phyloP scores from a whole-genome alignment of 2,113 vertebrate genomes.

The Phyllostomus discolor region DNA sequence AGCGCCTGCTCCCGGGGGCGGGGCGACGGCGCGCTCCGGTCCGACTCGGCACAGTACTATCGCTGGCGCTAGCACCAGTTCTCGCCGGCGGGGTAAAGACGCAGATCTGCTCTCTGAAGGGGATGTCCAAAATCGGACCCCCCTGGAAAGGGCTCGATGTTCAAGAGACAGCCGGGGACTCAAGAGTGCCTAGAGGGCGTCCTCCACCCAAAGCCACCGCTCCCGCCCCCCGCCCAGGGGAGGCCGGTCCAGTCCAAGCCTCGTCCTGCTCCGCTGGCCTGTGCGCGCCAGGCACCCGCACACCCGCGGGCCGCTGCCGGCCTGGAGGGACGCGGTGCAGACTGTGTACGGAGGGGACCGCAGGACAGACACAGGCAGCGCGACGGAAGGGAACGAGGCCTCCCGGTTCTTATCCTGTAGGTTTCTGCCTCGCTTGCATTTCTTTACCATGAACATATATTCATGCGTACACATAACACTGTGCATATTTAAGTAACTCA shows the following conservation, averaged over 20 bases:
- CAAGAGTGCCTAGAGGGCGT: neutral
- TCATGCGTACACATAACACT: neutral
- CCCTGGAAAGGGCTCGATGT: neutral
- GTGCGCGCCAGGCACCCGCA: neutral
- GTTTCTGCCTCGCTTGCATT: neutral
- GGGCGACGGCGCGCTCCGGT: too few relatives aligned
- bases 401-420: neutral
- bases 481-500: neutral
- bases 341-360: neutral
- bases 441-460: neutral
- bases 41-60: too few relatives aligned
- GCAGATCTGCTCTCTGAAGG: neutral
- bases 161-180: neutral
- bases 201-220: neutral
- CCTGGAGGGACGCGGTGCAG: neutral
- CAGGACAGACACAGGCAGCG: neutral
- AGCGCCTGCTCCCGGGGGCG: neutral
- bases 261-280: too few relatives aligned
- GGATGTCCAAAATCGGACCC: neutral
- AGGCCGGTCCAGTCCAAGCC: neutral
- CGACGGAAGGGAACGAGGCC: neutral
- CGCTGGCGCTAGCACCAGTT: rapidly evolving
- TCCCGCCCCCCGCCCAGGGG: neutral
- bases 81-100: neutral
- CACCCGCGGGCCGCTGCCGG: neutral